Evolutionary conservation across 2,888 invertebrate genomes (phyloP), one percentile per base, ranked within the genome.

Genomic region (Cremastobaeus sp.): DNA sequence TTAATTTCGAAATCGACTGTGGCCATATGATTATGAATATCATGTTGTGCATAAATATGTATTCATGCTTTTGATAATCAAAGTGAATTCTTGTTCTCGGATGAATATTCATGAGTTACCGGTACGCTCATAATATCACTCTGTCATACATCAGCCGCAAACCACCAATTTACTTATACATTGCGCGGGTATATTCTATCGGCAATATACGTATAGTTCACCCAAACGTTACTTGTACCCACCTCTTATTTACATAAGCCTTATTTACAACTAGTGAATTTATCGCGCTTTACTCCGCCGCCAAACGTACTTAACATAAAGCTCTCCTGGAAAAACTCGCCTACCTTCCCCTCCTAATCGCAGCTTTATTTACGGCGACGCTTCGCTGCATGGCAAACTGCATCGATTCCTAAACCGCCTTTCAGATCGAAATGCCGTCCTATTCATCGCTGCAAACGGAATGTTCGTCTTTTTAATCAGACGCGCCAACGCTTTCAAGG

Each of bases 21-120:
- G 48, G 48, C 52, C 47, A 21, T 39, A 35, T 25, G 62, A 48
- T 68, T 68, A 64, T 57, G 68, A 65, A 35, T 52, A 48, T 30
- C 54, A 43, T 30, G 65, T 64, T 62, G 34, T 32, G 43, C 57
- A 66, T 68, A 54, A 68, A 73, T 68, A 73, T 68, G 55, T 73
- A 73, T 68, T 50, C 43, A 68, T 59, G 64, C 47, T 69, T 74
- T 69, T 47, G 64, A 74, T 66, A 62, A 74, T 57, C 64, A 55
- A 66, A 73, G 50, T 57, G 68, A 62, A 62, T 68, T 60, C 72
- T 66, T 15, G 65, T 64, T 69, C 59, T 30, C 73, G 62, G 59
- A 78, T 81, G 78, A 79, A 81, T 81, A 81, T 81, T 72, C 78
- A 81, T 79, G 78, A 79, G 72, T 62, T 57, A 66, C 69, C 57